phyloP scores from a whole-genome alignment of 2,888 invertebrate genomes.

The Drosophila putrida region DNA sequence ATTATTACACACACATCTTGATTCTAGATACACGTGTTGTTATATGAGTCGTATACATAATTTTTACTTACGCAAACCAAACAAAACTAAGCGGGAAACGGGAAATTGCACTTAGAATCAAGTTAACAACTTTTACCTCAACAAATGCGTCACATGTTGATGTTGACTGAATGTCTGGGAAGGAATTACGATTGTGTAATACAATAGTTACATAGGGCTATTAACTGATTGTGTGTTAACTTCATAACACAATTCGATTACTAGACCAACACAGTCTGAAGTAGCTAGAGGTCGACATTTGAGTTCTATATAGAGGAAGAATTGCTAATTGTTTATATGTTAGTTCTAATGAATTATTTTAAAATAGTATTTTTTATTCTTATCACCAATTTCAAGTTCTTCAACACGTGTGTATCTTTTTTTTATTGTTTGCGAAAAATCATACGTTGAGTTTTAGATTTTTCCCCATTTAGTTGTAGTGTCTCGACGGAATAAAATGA shows the following conservation, averaged over 20 bases:
- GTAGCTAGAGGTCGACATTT: conserved; percentile 16
- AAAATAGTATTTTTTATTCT: no score
- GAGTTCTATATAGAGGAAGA: no score
- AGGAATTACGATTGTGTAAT: not conserved
- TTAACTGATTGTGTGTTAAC: conserved; percentile 5
- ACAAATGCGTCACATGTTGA: conserved; percentile 38
- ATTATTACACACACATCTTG: conserved; percentile 34
- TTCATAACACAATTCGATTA: not conserved
- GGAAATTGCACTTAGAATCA: conserved; percentile 28
- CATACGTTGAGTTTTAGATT: not conserved
- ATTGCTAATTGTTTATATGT: no score
- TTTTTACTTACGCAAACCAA: conserved; percentile 42
- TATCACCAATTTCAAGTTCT: not conserved
- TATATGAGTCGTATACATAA: conserved; percentile 60
- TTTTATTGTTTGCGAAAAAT: not conserved
- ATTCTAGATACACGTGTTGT: conserved; percentile 48
- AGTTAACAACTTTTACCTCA: conserved; percentile 37
- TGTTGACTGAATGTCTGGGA: conserved; percentile 27
- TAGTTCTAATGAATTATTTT: no score
- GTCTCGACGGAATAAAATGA: conserved; percentile 25
- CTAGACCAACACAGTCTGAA: conserved; percentile 24
- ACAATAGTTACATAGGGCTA: conserved; percentile 11
- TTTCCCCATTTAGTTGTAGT: conserved; percentile 25
- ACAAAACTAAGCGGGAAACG: not conserved
- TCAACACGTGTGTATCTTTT: conserved; percentile 14